phyloP scores from a whole-genome alignment of 2,797 vertebrate species.

The Sebastes vulpes region DNA sequence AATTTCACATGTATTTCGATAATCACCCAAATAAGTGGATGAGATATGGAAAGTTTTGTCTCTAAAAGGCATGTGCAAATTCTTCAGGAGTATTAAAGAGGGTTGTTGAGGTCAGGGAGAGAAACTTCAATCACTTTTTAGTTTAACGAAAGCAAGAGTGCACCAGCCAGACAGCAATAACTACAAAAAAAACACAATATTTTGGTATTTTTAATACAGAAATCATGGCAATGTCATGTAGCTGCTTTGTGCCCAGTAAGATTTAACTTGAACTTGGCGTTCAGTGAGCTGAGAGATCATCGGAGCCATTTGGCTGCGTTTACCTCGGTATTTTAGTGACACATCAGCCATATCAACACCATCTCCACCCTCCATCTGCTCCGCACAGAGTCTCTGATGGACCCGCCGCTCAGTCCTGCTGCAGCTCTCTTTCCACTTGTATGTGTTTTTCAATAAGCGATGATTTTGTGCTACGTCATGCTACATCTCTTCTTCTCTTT shows the following conservation, averaged over 20 bases:
- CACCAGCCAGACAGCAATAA: neutral
- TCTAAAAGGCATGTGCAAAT: neutral
- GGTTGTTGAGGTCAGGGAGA: neutral
- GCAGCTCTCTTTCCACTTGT: constrained; percentile 12
- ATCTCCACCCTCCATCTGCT: constrained; percentile 71
- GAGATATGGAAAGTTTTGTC: neutral
- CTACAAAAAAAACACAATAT: neutral
- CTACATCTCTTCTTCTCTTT: neutral
- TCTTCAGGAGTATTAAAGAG: neutral
- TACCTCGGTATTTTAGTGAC: constrained; percentile 57
- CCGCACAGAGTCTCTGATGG: constrained; percentile 34
- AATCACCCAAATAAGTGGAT: neutral
- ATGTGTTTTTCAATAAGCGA: constrained; percentile 6
- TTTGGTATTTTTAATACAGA: neutral
- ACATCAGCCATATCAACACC: constrained; percentile 63
- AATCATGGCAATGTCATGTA: neutral
- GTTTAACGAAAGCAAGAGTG: neutral
- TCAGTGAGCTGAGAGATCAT: constrained; percentile 24
- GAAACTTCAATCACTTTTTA: neutral
- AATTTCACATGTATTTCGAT: neutral
- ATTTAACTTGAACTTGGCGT: constrained; percentile 45
- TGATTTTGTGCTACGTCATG: neutral
- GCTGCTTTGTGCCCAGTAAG: constrained; percentile 1
- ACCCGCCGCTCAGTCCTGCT: constrained; percentile 39
- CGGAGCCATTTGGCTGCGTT: constrained; percentile 35